Evolutionary conservation across 1,140 invertebrate genomes (phyloP).

Genomic region (Drosophila orena): DNA sequence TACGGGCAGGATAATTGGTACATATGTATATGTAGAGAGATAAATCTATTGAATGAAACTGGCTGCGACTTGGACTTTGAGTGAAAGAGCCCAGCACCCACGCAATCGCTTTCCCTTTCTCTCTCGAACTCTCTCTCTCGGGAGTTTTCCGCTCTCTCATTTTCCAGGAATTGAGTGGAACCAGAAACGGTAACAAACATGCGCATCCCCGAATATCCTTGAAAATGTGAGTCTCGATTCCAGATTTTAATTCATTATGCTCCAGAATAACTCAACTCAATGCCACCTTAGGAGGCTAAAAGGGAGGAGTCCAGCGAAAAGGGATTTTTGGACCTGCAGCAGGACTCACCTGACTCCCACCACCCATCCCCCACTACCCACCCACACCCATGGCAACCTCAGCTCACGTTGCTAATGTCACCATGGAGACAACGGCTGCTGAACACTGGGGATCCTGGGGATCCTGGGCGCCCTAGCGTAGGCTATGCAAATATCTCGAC

Average conservation of each 20-base stretch:
- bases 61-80: constrained; percentile 64
- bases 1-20: constrained; percentile 15
- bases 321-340: constrained; percentile 6
- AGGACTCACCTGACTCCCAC: constrained; percentile 60
- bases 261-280: constrained; percentile 65
- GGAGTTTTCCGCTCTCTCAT: constrained; percentile 26
- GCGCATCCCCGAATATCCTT: constrained; percentile 79
- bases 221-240: constrained; percentile 67
- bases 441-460: constrained; percentile 21
- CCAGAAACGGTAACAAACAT: constrained; percentile 78
- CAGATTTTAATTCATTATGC: constrained; percentile 78
- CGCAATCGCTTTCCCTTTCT: constrained; percentile 9
- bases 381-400: constrained; percentile 13
- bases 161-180: constrained; percentile 75
- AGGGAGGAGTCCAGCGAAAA: neutral
- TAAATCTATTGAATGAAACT: constrained; percentile 76
- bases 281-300: constrained; percentile 5
- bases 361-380: neutral
- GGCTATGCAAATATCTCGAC: constrained; percentile 76
- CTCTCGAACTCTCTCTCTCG: neutral
- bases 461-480: constrained; percentile 42
- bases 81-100: constrained; percentile 62
- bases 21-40: constrained; percentile 11
- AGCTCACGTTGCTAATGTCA: constrained; percentile 68
- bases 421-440: constrained; percentile 67